Evolutionary conservation across 2,888 invertebrate genomes (phyloP).

Genomic region (Melangyna quadrimaculata): DNA sequence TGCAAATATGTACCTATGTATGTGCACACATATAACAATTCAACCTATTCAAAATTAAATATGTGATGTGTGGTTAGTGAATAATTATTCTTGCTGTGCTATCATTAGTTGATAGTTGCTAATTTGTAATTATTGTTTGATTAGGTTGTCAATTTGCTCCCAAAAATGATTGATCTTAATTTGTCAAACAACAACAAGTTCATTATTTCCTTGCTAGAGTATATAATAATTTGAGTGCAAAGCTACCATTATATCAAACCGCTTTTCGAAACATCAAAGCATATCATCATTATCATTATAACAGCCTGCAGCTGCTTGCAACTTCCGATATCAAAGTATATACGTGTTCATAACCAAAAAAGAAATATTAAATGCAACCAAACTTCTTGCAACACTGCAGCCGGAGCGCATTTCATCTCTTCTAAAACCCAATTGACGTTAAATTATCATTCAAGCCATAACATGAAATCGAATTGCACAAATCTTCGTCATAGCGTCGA

Average conservation of each 20-base stretch:
- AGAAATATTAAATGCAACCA: slow-evolving; percentile 5
- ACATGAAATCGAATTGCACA: slow-evolving; percentile 50
- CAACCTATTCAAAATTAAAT: no score
- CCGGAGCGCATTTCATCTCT: not conserved
- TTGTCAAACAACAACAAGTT: not conserved
- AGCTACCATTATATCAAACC: not conserved
- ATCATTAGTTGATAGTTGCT: no score
- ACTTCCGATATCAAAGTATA: slow-evolving; percentile 1
- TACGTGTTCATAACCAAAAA: not conserved
- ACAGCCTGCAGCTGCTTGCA: not conserved
- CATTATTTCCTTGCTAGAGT: not conserved
- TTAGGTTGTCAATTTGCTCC: not conserved
- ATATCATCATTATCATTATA: not conserved
- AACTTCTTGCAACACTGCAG: slow-evolving; percentile 18
- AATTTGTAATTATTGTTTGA: not conserved
- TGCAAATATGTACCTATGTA: no score
- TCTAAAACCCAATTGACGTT: slow-evolving; percentile 33
- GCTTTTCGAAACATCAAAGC: not conserved
- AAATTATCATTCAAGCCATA: slow-evolving; percentile 47
- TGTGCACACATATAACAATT: no score
- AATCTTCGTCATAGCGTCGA: slow-evolving; percentile 20
- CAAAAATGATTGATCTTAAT: not conserved
- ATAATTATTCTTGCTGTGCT: no score
- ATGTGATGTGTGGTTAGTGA: no score
- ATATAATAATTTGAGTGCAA: slow-evolving; percentile 9